Conservation (phyloP, 2,113 vertebrate species). For the Struthio camelus region DNA sequence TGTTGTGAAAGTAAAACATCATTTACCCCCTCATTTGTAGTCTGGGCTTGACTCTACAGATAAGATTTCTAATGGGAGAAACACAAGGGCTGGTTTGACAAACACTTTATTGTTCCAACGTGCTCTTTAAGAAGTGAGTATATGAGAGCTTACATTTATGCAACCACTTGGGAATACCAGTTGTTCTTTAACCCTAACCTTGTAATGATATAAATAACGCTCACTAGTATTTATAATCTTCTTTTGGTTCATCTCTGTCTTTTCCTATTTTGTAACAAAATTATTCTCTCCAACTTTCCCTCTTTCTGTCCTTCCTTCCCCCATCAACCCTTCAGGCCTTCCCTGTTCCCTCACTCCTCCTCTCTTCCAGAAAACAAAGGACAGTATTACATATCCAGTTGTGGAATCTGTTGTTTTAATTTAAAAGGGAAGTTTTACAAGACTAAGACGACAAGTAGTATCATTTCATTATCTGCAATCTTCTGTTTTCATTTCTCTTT, state of each 20-base stretch:
- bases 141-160: background rate
- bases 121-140: background rate
- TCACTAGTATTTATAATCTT: background rate
- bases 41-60: background rate
- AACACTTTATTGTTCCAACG: background rate
- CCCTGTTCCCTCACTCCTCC: background rate
- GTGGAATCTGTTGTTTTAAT: background rate
- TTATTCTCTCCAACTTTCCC: background rate
- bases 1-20: background rate
- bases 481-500: slow-evolving; percentile 34
- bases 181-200: background rate
- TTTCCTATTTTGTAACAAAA: background rate
- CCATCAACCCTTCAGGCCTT: background rate
- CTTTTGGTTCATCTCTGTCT: background rate
- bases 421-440: slow-evolving; percentile 19
- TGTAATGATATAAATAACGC: background rate
- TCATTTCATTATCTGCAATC: slow-evolving; percentile 17
- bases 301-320: background rate
- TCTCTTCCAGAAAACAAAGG: background rate
- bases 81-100: background rate
- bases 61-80: background rate
- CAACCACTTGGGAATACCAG: background rate
- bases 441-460: background rate
- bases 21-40: background rate
- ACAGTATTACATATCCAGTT: background rate